Base-by-base conservation (phyloP, 1,140 invertebrate genomes). In the Mactra quadrangularis region DNA sequence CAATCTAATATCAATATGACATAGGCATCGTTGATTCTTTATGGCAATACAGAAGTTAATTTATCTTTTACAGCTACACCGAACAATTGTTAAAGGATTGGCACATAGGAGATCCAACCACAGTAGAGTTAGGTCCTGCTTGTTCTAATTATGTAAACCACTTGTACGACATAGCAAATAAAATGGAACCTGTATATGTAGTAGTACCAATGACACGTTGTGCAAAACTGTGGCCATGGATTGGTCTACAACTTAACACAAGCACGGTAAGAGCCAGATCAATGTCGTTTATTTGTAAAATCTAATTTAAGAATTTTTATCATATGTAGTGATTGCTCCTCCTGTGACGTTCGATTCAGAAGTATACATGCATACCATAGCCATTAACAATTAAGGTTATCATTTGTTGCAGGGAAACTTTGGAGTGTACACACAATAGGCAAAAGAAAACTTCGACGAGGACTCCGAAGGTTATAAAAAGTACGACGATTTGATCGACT, bases 171-270 rank as follows among this genome's bases (percentile, higher is more conserved):
- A 55, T 75, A 29, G 38, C 55, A 13, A 41, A 11, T 2, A 38
- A 2, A 17, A 41, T 60, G 55, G 57, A 47, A 17, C 31, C 72
- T 22, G 6, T 75, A 13, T 75, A 75, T 29, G 7, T 75, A 19
- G 53, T 75, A n/a, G 25, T 41, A 47, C 55, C 72, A 11, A 22
- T 75, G 19, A 75, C 35, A 75, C 72, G 55, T 15, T 45, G 72
- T 59, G 33, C 72, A 31, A 60, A 22, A 31, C 72, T 75, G 1
- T 75, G 72, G 72, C 72, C 72, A 41, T 75, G 72, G 72, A 27
- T 75, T 60, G 72, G 72, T 0, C 25, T n/a, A 4, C 33, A 75
- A 47, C 59, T 75, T 15, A 22, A 25, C 17, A 19, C 33, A n/a
- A 45, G 27, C n/a, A 29, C 11, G 27, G 72, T 75, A 60, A 17